These are phyloP conservation scores for Heliconius eleuchia DNA, from an alignment of 1,140 invertebrate species.

Conservation along the genomic window DNA sequence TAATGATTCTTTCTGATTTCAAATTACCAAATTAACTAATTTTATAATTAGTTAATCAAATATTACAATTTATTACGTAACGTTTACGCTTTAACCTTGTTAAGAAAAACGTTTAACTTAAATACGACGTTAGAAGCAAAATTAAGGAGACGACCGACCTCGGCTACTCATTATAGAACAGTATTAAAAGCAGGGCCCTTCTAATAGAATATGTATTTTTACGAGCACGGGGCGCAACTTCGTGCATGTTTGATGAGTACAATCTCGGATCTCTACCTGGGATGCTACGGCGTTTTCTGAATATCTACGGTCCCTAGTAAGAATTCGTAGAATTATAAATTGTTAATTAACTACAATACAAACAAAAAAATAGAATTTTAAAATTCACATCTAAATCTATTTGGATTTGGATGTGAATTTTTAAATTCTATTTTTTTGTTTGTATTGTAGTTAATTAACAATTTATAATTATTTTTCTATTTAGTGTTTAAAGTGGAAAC, in stretches of 20 bases:
- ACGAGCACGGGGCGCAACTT: slow-evolving; percentile 61
- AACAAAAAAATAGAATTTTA: background rate
- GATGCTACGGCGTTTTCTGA: background rate
- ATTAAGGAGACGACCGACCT: slow-evolving; percentile 71
- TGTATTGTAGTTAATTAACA: background rate
- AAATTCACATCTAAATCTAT: background rate
- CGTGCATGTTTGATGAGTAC: slow-evolving; percentile 72
- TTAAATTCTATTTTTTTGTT: background rate
- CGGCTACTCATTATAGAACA: slow-evolving; percentile 64
- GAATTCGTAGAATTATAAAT: background rate
- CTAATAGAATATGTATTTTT: slow-evolving; percentile 79
- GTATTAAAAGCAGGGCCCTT: slow-evolving; percentile 74
- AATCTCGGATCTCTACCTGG: slow-evolving; percentile 58
- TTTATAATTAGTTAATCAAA: background rate
- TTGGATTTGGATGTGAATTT: background rate
- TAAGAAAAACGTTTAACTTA: slow-evolving; percentile 53
- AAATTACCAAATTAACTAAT: too few relatives aligned
- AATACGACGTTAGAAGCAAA: slow-evolving; percentile 68
- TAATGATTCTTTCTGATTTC: too few relatives aligned
- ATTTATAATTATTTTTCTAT: background rate
- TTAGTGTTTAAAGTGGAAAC: background rate
- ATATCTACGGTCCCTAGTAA: background rate
- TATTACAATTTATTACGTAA: background rate
- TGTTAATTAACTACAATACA: background rate
- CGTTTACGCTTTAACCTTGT: slow-evolving; percentile 38